A percentile compares a stretch with the other conserved stretches of the same genome.
Evolutionary conservation across 2,888 invertebrate species (phyloP).

Genomic region (Rhopalosiphum nymphaeae): DNA sequence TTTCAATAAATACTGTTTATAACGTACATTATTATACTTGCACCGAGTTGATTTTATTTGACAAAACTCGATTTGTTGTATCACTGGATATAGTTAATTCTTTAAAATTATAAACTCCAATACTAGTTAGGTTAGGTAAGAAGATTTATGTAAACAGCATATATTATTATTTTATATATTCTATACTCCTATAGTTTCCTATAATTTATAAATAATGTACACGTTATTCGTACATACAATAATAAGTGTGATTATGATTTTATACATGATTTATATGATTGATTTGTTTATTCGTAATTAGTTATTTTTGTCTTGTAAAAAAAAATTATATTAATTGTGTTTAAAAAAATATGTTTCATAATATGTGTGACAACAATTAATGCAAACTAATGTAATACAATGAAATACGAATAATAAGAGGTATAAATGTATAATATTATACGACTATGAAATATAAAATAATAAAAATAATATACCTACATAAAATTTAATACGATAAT

Average conservation of each 20-base stretch:
- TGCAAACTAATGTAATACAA: not conserved
- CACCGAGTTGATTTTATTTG: not conserved
- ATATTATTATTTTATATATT: no score
- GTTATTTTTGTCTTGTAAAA: not conserved
- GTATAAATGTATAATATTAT: not conserved
- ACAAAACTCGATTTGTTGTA: constrained; percentile 9
- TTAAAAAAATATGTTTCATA: not conserved
- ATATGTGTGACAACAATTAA: not conserved
- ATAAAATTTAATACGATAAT: not conserved
- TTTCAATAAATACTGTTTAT: constrained; percentile 6
- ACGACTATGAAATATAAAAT: not conserved
- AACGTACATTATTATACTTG: not conserved
- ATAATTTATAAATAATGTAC: not conserved
- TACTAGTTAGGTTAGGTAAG: constrained; percentile 16
- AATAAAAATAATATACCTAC: not conserved
- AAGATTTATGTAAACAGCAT: not conserved
- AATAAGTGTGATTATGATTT: not conserved
- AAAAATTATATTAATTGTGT: not conserved
- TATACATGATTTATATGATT: not conserved
- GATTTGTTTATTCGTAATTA: not conserved
- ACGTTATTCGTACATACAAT: not conserved
- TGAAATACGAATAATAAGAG: not conserved
- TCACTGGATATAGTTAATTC: not conserved
- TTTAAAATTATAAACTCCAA: not conserved
- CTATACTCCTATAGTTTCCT: not conserved